Percentiles rank a stretch among this genome's conserved stretches.
phyloP scores from a whole-genome alignment of 2,113 vertebrate genomes.

The Clarias macrocephalus region DNA sequence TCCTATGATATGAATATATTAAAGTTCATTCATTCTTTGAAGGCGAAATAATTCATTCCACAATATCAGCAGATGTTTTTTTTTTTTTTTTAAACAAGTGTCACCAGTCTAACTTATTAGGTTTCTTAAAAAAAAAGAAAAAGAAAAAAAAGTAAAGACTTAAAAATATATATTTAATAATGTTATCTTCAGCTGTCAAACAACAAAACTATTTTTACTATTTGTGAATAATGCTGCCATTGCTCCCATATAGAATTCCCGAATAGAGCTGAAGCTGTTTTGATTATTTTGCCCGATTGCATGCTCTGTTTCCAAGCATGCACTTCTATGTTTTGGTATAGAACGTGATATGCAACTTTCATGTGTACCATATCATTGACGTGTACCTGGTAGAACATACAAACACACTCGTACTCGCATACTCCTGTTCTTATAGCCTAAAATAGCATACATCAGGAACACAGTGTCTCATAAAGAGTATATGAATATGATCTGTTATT shows the following conservation, averaged over 20 bases:
- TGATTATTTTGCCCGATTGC: slow-evolving; percentile 47
- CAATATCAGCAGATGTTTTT: slow-evolving; percentile 57
- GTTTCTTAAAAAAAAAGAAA: slow-evolving; percentile 63
- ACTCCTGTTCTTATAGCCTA: slow-evolving; percentile 33
- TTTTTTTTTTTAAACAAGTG: slow-evolving; percentile 46
- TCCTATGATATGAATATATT: slow-evolving; percentile 47
- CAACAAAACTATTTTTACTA: slow-evolving; percentile 37
- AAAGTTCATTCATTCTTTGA: slow-evolving; percentile 34
- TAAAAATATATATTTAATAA: slow-evolving; percentile 70
- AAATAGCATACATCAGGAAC: slow-evolving; percentile 31
- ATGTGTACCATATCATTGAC: slow-evolving; percentile 45
- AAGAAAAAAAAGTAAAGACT: slow-evolving; percentile 64
- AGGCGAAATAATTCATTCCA: slow-evolving; percentile 52
- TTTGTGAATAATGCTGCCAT: slow-evolving; percentile 47
- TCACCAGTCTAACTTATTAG: slow-evolving; percentile 53
- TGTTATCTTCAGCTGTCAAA: slow-evolving; percentile 49
- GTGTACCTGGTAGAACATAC: slow-evolving; percentile 41
- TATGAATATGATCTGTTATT: slow-evolving; percentile 31
- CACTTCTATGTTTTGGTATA: slow-evolving; percentile 64
- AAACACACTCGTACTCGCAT: slow-evolving; percentile 37
- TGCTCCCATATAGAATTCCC: slow-evolving; percentile 56
- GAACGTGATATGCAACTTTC: slow-evolving; percentile 60
- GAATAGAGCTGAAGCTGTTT: slow-evolving; percentile 39
- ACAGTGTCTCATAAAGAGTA: slow-evolving; percentile 32
- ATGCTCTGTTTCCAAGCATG: slow-evolving; percentile 63